Evolutionary conservation across 2,113 vertebrate species (phyloP), one percentile per base, ranked within the genome.

Genomic region (Tringa solitaria): DNA sequence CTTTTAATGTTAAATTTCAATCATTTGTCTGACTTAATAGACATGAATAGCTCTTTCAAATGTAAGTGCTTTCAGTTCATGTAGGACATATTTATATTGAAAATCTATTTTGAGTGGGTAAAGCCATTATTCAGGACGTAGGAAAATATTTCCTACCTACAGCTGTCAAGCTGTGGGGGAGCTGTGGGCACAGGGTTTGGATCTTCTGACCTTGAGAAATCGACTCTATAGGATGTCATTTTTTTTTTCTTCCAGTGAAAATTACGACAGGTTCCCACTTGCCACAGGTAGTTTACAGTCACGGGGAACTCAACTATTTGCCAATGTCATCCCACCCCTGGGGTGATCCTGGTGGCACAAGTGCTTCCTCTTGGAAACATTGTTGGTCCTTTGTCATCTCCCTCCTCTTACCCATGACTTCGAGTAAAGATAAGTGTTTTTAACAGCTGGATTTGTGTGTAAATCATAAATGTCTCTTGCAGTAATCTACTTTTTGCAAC

Each of bases 11-110:
- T 97, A 92, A 94, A 96, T 97, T 97, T 98, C 96, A 97, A 93
- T 98, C 97, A 98, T 98, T 98, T 98, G 97, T 98, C 98, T 75
- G 84, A 83, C 54, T 95, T 96, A 97, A 97, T 95, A 88, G 91
- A 97, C 21, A 6, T 96, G 97, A 98, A 94, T 97, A 94, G 93
- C 89, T 97, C 97, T 96, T 97, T 97, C 96, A 94, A 97, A 97
- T 88, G 89, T 84, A 95, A 96, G 92, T 87, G 87, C 87, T 95
- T 97, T 96, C 32, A 73, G 82, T 83, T 87, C 64, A 11, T 70
- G 79, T 70, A 96, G 92, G 90, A 91, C 84, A 63, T 82, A 77
- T 83, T 88, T 96, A 74, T 93, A 93, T 56, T 77, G 95, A 92
- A 94, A 95, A 81, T 60, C 88, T 94, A 82, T 68, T 93, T 87